phyloP scores from a whole-genome alignment of 1,140 invertebrate genomes.

The Drosophila biarmipes region DNA sequence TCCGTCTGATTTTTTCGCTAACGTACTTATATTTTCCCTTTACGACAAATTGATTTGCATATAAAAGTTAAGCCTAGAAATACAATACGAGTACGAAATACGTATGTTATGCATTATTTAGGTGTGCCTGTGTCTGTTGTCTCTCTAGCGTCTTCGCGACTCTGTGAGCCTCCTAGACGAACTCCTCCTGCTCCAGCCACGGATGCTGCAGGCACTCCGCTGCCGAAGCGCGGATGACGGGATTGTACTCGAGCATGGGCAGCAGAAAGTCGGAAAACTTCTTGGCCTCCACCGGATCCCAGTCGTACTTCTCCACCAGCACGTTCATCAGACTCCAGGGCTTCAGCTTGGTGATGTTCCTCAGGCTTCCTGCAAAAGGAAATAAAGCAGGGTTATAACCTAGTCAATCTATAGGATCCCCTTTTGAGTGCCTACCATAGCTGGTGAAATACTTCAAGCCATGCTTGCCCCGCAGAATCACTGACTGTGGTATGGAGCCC shows the following conservation, averaged over 20 bases:
- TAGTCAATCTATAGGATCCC: not conserved
- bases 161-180: slow-evolving; percentile 56
- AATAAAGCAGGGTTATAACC: not conserved
- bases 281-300: slow-evolving; percentile 93
- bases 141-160: slow-evolving; percentile 1
- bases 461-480: slow-evolving; percentile 82
- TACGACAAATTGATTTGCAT: slow-evolving; percentile 46
- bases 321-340: slow-evolving; percentile 97
- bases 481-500: slow-evolving; percentile 93
- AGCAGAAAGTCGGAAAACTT: slow-evolving; percentile 96
- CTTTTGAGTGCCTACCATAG: slow-evolving; percentile 84
- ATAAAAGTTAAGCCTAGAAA: slow-evolving; percentile 61
- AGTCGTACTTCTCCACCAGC: slow-evolving; percentile 97
- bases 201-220: slow-evolving; percentile 96
- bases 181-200: slow-evolving; percentile 91
- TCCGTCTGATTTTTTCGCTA: not conserved
- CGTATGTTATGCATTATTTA: slow-evolving; percentile 30
- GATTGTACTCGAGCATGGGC: slow-evolving; percentile 98
- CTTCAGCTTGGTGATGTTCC: slow-evolving; percentile 96
- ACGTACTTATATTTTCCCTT: slow-evolving; percentile 32
- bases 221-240: slow-evolving; percentile 95
- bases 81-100: slow-evolving; percentile 44
- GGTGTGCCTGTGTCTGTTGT: slow-evolving; percentile 13
- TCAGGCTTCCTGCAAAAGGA: slow-evolving; percentile 89
- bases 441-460: slow-evolving; percentile 84